phyloP scores from a whole-genome alignment of 1,140 invertebrate genomes.

The Drosophila repletoides region DNA sequence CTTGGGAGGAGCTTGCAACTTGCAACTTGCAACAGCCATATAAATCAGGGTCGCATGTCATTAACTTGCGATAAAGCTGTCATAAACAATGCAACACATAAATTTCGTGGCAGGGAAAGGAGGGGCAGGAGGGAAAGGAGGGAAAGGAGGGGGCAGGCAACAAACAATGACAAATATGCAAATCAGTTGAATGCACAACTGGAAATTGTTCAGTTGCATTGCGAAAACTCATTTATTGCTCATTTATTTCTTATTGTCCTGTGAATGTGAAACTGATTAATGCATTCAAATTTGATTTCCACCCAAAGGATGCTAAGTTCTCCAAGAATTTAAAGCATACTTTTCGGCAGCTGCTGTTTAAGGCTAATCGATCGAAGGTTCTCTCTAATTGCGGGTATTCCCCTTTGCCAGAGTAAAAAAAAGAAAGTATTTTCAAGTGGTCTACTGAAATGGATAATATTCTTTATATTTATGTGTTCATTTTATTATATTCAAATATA shows the following conservation, averaged over 20 bases:
- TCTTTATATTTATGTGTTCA: too few relatives aligned
- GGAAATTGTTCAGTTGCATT: conserved; percentile 13
- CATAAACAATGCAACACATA: conserved; percentile 79
- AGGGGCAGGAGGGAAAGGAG: background rate
- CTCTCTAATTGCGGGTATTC: too few relatives aligned
- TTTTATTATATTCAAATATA: too few relatives aligned
- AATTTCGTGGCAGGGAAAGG: conserved; percentile 34
- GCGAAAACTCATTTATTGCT: conserved; percentile 6
- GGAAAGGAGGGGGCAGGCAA: conserved; percentile 9
- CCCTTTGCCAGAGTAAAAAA: too few relatives aligned
- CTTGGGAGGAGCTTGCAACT: too few relatives aligned
- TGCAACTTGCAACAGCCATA: conserved; percentile 19
- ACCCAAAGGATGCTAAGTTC: too few relatives aligned
- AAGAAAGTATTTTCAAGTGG: too few relatives aligned
- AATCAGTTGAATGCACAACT: conserved; percentile 44
- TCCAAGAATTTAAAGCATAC: background rate
- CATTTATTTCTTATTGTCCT: conserved; percentile 18
- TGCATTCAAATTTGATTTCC: background rate
- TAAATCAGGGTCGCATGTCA: conserved; percentile 71
- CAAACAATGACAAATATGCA: conserved; percentile 73
- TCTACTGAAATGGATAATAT: too few relatives aligned
- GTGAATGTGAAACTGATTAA: background rate
- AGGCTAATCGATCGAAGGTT: background rate
- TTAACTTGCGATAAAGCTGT: conserved; percentile 75
- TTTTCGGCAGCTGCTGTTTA: background rate